Conservation (phyloP, 1,140 invertebrate species). For the Elysia chlorotica region DNA sequence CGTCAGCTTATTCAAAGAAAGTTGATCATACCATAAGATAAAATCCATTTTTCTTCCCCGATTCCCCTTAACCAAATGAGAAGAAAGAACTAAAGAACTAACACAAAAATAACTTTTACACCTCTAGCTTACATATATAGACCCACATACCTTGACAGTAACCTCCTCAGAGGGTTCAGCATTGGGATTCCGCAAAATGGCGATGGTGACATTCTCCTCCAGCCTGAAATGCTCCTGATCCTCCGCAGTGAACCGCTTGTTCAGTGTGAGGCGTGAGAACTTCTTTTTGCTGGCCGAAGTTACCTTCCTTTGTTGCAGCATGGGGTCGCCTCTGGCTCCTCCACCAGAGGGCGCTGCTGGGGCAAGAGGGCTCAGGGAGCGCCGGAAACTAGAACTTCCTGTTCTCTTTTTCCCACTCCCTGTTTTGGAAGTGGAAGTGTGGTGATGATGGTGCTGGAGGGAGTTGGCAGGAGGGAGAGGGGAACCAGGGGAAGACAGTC, state of each 20-base stretch:
- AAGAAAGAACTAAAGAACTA: neutral
- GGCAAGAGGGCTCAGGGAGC: no score
- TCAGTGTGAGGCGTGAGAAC: neutral
- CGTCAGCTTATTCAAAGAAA: neutral
- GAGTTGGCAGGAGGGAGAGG: no score
- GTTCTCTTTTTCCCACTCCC: no score
- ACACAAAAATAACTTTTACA: no score
- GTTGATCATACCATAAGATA: neutral
- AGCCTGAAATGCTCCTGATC: constrained; percentile 18
- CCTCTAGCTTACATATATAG: no score
- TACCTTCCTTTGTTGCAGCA: neutral
- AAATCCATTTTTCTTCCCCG: neutral
- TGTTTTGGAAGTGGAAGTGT: no score
- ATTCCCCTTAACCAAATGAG: no score
- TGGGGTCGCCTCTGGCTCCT: neutral
- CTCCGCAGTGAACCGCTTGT: constrained; percentile 8
- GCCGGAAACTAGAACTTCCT: no score
- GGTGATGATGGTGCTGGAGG: no score
- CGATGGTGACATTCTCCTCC: constrained; percentile 21
- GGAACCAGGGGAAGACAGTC: neutral
- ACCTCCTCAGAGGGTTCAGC: constrained; percentile 29
- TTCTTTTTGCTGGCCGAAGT: constrained; percentile 8
- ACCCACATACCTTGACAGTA: constrained; percentile 24
- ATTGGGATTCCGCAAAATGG: constrained; percentile 24
- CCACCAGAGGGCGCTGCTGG: no score